Conservation (phyloP, 1,140 invertebrate genomes). For the Habropoda laboriosa region DNA sequence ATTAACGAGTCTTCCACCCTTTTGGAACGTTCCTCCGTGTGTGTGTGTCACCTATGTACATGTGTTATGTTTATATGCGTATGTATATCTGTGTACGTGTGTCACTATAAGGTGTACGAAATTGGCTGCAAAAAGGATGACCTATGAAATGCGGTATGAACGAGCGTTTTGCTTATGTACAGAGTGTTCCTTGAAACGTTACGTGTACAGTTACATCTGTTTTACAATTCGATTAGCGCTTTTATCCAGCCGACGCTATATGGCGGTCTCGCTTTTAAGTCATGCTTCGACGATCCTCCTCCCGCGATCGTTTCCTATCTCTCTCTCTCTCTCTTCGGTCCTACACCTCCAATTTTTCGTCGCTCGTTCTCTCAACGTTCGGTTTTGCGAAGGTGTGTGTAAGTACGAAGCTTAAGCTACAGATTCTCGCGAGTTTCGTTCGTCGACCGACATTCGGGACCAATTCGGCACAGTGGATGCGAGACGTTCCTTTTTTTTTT, state of each 20-base stretch:
- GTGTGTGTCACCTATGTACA: neutral
- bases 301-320: neutral
- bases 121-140: constrained; percentile 64
- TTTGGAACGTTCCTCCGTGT: neutral
- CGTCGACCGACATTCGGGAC: neutral
- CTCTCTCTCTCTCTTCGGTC: neutral
- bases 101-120: constrained; percentile 54
- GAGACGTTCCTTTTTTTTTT: neutral
- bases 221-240: constrained; percentile 32
- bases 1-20: constrained; percentile 37
- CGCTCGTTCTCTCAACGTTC: neutral
- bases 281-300: neutral
- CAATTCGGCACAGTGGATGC: no score
- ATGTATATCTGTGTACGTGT: neutral
- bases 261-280: neutral
- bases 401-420: constrained; percentile 33
- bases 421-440: neutral
- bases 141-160: constrained; percentile 67
- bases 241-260: neutral
- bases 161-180: constrained; percentile 66
- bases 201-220: constrained; percentile 52
- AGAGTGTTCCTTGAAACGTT: constrained; percentile 57
- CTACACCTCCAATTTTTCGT: neutral
- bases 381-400: neutral
- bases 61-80: constrained; percentile 3